Percentiles rank a stretch among this genome's conserved stretches.
phyloP scores from a whole-genome alignment of 2,113 vertebrate species.

The Ciconia stormi region DNA sequence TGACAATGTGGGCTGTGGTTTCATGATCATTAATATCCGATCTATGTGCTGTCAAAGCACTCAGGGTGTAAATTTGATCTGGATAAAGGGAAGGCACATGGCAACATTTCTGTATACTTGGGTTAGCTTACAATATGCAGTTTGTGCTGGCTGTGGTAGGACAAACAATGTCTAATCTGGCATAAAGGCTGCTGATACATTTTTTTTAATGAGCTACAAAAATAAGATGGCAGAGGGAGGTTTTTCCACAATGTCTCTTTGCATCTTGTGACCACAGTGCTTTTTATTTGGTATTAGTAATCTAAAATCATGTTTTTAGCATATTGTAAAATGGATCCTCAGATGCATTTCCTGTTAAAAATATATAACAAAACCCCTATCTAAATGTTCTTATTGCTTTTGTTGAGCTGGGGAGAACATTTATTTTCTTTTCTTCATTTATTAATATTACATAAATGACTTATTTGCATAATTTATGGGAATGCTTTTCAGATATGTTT shows the following conservation, averaged over 20 bases:
- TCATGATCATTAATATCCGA: not conserved
- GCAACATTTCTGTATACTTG: not conserved
- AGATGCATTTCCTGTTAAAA: not conserved
- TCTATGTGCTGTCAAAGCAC: conserved; percentile 16
- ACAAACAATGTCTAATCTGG: not conserved
- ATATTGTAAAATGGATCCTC: not conserved
- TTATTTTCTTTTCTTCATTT: not conserved
- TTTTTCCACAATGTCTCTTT: not conserved
- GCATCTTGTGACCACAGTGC: not conserved
- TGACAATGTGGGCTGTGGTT: conserved; percentile 49
- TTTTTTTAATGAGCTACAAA: not conserved
- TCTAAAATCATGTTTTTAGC: not conserved
- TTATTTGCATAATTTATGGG: not conserved
- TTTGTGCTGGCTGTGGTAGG: not conserved
- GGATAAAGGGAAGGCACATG: not conserved
- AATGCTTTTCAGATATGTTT: not conserved
- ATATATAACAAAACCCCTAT: not conserved
- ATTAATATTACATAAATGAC: not conserved
- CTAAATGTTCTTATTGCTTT: not conserved
- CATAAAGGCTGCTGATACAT: not conserved
- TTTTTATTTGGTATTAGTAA: not conserved
- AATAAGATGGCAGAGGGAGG: not conserved
- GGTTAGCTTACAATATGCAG: not conserved
- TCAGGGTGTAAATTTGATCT: not conserved
- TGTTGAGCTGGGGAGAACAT: not conserved